phyloP scores from a whole-genome alignment of 2,797 vertebrate species.

The Thaleichthys pacificus region DNA sequence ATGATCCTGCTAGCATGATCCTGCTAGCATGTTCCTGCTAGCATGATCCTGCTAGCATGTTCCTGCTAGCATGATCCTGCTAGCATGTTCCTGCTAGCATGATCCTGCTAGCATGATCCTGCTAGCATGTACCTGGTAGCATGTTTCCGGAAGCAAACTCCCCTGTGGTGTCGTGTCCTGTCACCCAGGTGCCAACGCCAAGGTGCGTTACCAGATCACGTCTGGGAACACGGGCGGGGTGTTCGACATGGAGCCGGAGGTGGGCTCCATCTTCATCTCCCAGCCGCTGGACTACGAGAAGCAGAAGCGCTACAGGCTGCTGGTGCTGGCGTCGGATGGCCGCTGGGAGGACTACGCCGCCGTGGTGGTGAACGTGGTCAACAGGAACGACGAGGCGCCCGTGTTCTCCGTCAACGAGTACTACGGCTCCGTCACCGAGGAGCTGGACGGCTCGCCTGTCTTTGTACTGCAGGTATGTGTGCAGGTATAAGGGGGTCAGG shows the following conservation, averaged over 20 bases:
- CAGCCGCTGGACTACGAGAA: slow-evolving; percentile 89
- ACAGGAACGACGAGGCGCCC: slow-evolving; percentile 89
- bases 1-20: too few relatives aligned
- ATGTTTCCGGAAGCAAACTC: too few relatives aligned
- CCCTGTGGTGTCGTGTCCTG: slow-evolving; percentile 26
- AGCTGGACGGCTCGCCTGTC: slow-evolving; percentile 82
- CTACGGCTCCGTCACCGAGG: slow-evolving; percentile 87
- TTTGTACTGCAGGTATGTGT: slow-evolving; percentile 82
- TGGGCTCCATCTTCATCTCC: slow-evolving; percentile 84
- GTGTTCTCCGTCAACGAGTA: slow-evolving; percentile 88
- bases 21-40: slow-evolving; percentile 8
- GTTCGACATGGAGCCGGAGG: slow-evolving; percentile 86
- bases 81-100: too few relatives aligned
- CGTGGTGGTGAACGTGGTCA: slow-evolving; percentile 81
- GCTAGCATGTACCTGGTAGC: too few relatives aligned
- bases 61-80: too few relatives aligned
- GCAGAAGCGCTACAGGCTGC: slow-evolving; percentile 82
- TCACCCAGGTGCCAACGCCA: slow-evolving; percentile 83
- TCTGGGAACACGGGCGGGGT: slow-evolving; percentile 84
- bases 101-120: too few relatives aligned
- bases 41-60: too few relatives aligned
- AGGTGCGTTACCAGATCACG: slow-evolving; percentile 88
- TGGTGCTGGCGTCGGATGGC: slow-evolving; percentile 86
- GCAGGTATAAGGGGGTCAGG: not conserved
- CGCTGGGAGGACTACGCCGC: slow-evolving; percentile 89